Conservation (phyloP, 2,113 vertebrate species). For the Ammodytes marinus region DNA sequence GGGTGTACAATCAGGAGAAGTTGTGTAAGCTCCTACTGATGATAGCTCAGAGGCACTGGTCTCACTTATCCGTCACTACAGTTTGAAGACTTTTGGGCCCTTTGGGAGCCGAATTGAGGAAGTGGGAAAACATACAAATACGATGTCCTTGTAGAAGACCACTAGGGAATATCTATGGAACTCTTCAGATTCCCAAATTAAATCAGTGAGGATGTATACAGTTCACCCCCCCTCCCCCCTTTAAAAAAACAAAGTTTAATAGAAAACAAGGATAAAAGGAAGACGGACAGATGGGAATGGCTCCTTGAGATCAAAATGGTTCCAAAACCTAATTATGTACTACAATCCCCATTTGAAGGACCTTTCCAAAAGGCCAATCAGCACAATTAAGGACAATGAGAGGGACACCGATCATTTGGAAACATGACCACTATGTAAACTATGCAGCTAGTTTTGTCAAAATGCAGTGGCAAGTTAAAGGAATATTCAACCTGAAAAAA, state of each 20-base stretch:
- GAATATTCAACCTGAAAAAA: background rate
- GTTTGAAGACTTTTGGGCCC: background rate
- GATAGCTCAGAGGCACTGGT: conserved; percentile 1
- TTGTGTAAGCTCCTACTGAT: background rate
- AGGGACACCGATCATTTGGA: background rate
- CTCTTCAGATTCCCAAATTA: background rate
- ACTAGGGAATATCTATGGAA: background rate
- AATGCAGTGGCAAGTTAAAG: background rate
- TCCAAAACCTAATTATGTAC: conserved; percentile 9
- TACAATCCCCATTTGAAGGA: conserved; percentile 20
- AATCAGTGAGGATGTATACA: background rate
- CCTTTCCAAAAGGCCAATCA: background rate
- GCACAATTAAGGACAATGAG: background rate
- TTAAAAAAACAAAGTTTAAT: background rate
- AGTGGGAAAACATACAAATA: conserved; percentile 63
- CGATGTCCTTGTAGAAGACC: conserved; percentile 27
- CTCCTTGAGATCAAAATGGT: background rate
- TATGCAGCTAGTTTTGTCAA: background rate
- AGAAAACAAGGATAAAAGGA: background rate
- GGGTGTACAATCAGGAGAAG: conserved; percentile 6
- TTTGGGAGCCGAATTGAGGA: conserved; percentile 65
- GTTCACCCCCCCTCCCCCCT: background rate
- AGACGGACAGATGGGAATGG: background rate
- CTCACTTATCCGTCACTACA: conserved; percentile 17
- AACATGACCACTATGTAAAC: conserved; percentile 3